phyloP scores from a whole-genome alignment of 2,113 vertebrate species.

The Peucedramus taeniatus region DNA sequence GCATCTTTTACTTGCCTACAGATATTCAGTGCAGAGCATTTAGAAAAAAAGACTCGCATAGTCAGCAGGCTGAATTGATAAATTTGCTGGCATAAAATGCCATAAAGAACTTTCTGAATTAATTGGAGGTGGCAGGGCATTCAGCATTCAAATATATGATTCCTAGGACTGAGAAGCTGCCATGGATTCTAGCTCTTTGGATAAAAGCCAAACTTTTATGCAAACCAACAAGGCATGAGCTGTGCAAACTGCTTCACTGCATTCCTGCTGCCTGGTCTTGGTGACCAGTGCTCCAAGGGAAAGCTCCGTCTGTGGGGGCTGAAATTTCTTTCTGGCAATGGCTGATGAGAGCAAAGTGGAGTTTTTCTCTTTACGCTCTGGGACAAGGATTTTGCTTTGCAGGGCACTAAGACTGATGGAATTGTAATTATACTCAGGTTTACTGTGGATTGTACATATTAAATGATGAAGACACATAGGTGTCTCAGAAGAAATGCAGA shows the following conservation, averaged over 20 bases:
- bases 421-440: background rate
- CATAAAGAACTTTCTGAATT: background rate
- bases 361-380: background rate
- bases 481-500: background rate
- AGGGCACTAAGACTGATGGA: background rate
- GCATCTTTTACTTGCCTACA: background rate
- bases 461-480: background rate
- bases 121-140: background rate
- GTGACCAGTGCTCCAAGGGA: background rate
- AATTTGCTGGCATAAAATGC: background rate
- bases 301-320: background rate
- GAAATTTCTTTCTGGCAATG: background rate
- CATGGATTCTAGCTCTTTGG: background rate
- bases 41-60: background rate
- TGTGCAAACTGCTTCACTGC: background rate
- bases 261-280: background rate
- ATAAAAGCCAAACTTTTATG: background rate
- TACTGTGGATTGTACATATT: background rate
- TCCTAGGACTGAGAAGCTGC: background rate
- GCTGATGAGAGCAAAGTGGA: background rate
- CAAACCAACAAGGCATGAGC: background rate
- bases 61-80: background rate
- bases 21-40: background rate
- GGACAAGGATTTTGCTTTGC: background rate
- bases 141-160: background rate